Evolutionary conservation across 2,113 vertebrate species (phyloP).

Genomic region (Potamarius usumacintae): DNA sequence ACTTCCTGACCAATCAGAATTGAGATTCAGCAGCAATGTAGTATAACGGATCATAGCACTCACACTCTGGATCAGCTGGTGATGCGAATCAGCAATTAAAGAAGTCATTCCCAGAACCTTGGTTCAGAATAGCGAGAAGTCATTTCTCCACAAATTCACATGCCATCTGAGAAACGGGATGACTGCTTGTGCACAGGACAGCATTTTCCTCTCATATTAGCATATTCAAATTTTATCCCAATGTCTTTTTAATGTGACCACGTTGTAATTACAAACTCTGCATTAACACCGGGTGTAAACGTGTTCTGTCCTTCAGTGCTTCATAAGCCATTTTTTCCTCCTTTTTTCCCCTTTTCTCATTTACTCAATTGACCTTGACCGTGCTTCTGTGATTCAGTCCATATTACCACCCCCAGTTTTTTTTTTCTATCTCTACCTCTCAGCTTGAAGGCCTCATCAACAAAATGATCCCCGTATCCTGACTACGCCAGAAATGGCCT

Average conservation of each 20-base stretch:
- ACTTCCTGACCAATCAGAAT: neutral
- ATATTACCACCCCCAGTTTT: constrained; percentile 23
- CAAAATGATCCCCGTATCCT: constrained; percentile 56
- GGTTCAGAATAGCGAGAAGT: constrained; percentile 10
- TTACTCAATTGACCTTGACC: constrained; percentile 59
- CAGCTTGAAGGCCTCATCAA: constrained; percentile 66
- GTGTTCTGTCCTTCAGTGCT: constrained; percentile 40
- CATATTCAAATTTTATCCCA: constrained; percentile 49
- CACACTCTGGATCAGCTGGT: neutral
- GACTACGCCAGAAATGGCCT: constrained; percentile 65
- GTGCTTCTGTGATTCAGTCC: constrained; percentile 31
- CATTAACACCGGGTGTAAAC: constrained; percentile 54
- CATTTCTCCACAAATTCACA: constrained; percentile 17
- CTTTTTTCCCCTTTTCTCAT: constrained; percentile 17
- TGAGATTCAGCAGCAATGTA: neutral
- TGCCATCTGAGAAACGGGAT: constrained; percentile 8
- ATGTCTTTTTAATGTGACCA: constrained; percentile 54
- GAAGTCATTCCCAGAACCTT: constrained; percentile 1
- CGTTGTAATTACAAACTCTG: constrained; percentile 51
- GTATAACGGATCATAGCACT: neutral
- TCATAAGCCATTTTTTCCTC: constrained; percentile 18
- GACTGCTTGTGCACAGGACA: constrained; percentile 38
- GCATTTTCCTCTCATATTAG: constrained; percentile 29
- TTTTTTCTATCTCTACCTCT: constrained; percentile 38
- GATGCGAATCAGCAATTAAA: constrained; percentile 16